These are phyloP conservation scores for Pharmacophagus antenor DNA, from an alignment of 2,888 invertebrate species.

Conservation along the genomic window DNA sequence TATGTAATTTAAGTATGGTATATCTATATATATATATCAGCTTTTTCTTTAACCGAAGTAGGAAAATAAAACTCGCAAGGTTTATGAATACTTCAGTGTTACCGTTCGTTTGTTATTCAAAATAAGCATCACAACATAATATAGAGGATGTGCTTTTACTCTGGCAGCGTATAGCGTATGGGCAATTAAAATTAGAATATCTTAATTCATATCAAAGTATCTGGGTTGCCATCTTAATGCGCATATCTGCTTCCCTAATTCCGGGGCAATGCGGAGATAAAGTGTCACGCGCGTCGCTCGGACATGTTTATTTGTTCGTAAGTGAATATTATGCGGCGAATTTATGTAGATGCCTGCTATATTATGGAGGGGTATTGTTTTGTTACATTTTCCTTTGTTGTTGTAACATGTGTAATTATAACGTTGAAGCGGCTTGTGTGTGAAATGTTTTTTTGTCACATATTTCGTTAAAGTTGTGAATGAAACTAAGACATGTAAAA, in stretches of 20 bases:
- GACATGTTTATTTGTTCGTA: constrained; percentile 73
- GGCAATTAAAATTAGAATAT: constrained; percentile 85
- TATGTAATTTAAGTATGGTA: too few species aligned
- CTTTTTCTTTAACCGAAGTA: too few species aligned
- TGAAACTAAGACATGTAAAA: too few species aligned
- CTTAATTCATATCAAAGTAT: constrained; percentile 85
- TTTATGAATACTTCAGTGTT: too few species aligned
- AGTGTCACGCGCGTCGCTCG: constrained; percentile 51
- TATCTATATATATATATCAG: too few species aligned
- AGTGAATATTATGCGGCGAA: constrained; percentile 64
- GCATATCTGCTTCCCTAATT: constrained; percentile 73
- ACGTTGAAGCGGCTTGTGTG: too few species aligned
- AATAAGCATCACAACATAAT: neutral
- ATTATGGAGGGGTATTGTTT: constrained; percentile 30
- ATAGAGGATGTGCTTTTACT: constrained; percentile 1
- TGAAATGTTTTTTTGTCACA: too few species aligned
- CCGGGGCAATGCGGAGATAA: constrained; percentile 70
- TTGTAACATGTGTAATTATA: too few species aligned
- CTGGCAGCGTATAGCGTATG: constrained; percentile 33
- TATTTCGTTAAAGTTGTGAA: too few species aligned
- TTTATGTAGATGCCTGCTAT: constrained; percentile 37
- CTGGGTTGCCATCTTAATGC: constrained; percentile 80
- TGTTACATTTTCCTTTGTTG: neutral
- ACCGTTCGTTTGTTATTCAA: neutral
- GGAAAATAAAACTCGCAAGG: too few species aligned